phyloP scores from a whole-genome alignment of 2,797 vertebrate species.

The Sardinella longiceps region DNA sequence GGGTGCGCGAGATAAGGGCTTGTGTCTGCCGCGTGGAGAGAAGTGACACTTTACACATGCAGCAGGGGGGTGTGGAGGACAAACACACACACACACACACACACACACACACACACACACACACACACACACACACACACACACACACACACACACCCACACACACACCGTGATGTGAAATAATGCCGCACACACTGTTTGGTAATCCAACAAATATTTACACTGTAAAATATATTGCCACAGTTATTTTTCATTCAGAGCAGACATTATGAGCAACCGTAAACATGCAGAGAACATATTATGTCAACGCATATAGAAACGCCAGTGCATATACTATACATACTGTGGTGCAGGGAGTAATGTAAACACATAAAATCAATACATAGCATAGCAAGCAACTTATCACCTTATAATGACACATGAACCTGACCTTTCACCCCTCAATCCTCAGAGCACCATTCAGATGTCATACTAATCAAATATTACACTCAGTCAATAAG shows the following conservation, averaged over 20 bases:
- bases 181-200: neutral
- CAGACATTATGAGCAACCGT: neutral
- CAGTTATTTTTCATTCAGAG: neutral
- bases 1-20: neutral
- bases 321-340: no score
- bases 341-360: no score
- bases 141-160: no score
- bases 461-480: neutral
- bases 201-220: neutral
- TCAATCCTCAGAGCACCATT: neutral
- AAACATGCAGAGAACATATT: neutral
- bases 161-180: neutral
- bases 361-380: neutral
- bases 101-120: no score
- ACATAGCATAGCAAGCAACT: neutral
- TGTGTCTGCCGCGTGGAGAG: neutral
- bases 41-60: constrained; percentile 5
- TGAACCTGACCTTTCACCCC: neutral
- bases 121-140: no score
- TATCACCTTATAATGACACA: neutral
- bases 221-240: neutral
- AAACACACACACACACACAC: no score
- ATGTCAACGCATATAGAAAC: no score
- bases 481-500: constrained; percentile 13
- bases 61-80: neutral